Base-by-base conservation (phyloP, 1,140 invertebrate genomes). In the Druon quercuslanigerum region DNA sequence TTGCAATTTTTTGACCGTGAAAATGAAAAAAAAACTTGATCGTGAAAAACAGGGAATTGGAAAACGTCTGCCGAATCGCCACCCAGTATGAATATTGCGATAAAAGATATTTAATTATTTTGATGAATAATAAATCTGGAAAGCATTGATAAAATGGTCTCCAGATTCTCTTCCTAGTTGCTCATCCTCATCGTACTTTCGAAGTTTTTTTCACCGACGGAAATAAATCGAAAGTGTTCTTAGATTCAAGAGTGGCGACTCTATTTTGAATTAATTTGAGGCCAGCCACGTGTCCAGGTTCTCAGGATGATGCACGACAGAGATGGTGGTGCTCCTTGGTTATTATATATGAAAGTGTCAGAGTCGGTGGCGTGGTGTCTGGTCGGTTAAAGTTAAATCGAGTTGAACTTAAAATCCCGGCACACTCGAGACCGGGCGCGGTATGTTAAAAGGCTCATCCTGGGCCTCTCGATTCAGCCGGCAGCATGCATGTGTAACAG, bases 321-420 rank as follows among this genome's bases (percentile, higher is more conserved):
- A 16, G 20, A 25, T 66, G 60, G 60, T 16, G n/a, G n/a, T 66
- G n/a, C 16, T n/a, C n/a, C n/a, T n/a, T 66, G 46, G 9, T 14
- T 40, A 66, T 33, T 6, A 40, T n/a, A 46, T 25, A 16, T 66
- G 13, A 66, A 40, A 66, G 25, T 40, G 25, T 60, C 25, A 60
- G 57, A 60, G 11, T 14, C 17, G 20, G 20, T 19, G 5, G 60
- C 56, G 56, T 60, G 57, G 57, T 60, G 57, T 66, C 60, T 66
- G 60, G 60, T 66, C 60, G 60, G 60, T 66, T 66, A 66, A 66
- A 66, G 60, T 66, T 66, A 66, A 66, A n/a, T n/a, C n/a, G n/a
- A n/a, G n/a, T n/a, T n/a, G n/a, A n/a, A 66, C 60, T 40, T 66
- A 66, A 66, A 66, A 40, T 46, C 60, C 40, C 60, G 12, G 60